Conservation (phyloP, 2,113 vertebrate species). For the Perca flavescens region DNA sequence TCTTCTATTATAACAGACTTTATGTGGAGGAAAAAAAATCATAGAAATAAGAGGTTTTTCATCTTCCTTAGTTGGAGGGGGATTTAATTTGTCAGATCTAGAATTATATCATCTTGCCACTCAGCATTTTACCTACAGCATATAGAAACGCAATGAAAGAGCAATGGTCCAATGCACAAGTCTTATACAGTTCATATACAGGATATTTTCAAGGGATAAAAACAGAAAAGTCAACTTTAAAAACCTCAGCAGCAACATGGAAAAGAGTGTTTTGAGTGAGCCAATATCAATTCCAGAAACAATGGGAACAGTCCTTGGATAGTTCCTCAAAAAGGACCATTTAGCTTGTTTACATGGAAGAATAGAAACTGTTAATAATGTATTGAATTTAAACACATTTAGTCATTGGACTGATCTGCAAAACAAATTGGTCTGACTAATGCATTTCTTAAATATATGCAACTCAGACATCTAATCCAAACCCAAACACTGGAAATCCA, state of each 20-base stretch:
- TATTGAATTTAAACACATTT: background rate
- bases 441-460: background rate
- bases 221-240: background rate
- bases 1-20: background rate
- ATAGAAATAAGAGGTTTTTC: no score
- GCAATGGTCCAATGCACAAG: background rate
- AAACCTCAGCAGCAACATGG: background rate
- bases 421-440: background rate
- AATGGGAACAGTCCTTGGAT: background rate
- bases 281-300: background rate
- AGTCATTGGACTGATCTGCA: background rate
- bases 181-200: no score
- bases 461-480: background rate
- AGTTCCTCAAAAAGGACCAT: background rate
- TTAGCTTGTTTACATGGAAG: background rate
- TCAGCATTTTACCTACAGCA: background rate
- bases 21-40: background rate
- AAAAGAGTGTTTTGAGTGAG: background rate
- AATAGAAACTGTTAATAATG: background rate
- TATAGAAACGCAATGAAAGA: background rate
- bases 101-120: background rate
- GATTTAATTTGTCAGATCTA: background rate
- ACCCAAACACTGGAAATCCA: background rate
- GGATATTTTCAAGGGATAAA: no score
- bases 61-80: no score